Evolutionary conservation across 2,113 vertebrate genomes (phyloP).

Genomic region (Stercorarius parasiticus): DNA sequence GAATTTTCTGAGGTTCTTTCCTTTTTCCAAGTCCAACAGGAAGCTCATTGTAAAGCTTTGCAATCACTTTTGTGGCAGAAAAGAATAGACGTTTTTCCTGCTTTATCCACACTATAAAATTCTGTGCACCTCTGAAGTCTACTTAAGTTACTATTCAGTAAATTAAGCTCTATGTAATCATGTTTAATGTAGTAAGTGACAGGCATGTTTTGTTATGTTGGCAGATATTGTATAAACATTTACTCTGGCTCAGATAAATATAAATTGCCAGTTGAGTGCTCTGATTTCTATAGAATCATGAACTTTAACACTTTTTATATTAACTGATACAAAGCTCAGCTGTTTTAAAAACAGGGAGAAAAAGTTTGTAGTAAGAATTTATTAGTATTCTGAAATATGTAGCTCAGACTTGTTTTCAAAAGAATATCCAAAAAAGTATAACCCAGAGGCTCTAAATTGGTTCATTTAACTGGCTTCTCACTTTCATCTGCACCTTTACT

Average conservation of each 20-base stretch:
- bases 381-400: slow-evolving; percentile 24
- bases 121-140: neutral
- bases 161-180: slow-evolving; percentile 63
- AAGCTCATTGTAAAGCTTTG: slow-evolving; percentile 54
- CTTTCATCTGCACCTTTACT: slow-evolving; percentile 14
- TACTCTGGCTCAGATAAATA: slow-evolving; percentile 66
- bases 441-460: neutral
- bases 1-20: slow-evolving; percentile 51
- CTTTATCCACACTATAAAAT: slow-evolving; percentile 48
- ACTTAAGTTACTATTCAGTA: slow-evolving; percentile 44
- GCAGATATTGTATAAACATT: slow-evolving; percentile 69
- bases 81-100: slow-evolving; percentile 46
- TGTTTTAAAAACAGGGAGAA: neutral
- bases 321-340: neutral
- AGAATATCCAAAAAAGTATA: neutral
- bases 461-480: slow-evolving; percentile 7
- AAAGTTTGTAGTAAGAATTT: slow-evolving; percentile 28
- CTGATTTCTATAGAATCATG: neutral
- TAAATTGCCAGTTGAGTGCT: slow-evolving; percentile 51
- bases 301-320: slow-evolving; percentile 44
- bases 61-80: slow-evolving; percentile 56
- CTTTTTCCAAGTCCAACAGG: slow-evolving; percentile 57
- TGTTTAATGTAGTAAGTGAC: slow-evolving; percentile 68
- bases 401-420: slow-evolving; percentile 13
- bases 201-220: slow-evolving; percentile 65